These are phyloP conservation scores for Gambelia wislizenii DNA, from an alignment of 2,797 vertebrate genomes.

Conservation along the genomic window DNA sequence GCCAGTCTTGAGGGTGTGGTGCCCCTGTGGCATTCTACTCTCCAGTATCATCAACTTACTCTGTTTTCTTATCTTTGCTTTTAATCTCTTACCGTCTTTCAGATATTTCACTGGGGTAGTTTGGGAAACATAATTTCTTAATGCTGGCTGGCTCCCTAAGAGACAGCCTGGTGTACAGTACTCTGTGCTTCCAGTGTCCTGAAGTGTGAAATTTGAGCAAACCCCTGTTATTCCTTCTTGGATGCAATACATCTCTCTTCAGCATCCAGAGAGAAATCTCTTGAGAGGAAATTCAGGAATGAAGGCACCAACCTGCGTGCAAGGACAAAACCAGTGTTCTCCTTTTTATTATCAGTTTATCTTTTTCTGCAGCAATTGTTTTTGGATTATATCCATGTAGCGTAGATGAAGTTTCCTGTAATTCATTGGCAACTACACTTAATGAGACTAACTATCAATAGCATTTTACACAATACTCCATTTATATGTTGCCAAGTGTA, in stretches of 20 bases:
- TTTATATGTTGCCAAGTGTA: background rate
- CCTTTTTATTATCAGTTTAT: background rate
- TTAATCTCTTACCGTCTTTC: background rate
- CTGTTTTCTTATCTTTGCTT: background rate
- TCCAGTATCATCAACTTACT: background rate
- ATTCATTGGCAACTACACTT: background rate
- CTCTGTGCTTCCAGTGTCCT: background rate
- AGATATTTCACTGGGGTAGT: background rate
- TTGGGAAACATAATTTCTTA: background rate
- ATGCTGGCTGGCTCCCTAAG: background rate
- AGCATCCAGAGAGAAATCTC: background rate
- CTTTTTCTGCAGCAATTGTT: background rate
- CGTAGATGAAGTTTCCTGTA: constrained; percentile 1
- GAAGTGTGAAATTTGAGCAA: background rate
- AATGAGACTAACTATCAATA: background rate
- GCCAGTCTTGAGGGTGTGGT: background rate
- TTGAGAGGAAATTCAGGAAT: constrained; percentile 30
- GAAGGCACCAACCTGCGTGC: background rate
- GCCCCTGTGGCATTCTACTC: background rate
- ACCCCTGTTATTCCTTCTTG: background rate
- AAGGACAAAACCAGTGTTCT: background rate
- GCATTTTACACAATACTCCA: background rate
- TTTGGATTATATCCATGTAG: background rate
- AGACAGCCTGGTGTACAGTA: background rate
- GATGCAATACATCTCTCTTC: background rate